Base-by-base conservation (phyloP, 1,140 invertebrate genomes). In the Spodoptera litura region DNA sequence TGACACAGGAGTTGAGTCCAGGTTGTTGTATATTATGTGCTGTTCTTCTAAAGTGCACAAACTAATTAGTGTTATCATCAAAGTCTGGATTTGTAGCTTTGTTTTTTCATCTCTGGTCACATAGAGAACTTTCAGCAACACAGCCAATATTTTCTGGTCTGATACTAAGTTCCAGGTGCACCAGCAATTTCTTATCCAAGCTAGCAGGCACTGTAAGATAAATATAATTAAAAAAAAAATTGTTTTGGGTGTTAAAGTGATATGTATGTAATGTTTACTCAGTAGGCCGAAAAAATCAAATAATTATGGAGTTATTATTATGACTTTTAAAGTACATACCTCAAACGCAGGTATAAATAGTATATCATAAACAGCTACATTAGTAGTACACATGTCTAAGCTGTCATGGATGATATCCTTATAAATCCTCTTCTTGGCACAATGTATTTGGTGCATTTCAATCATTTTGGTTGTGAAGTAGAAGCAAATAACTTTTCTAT, bases 111-210 rank as follows among this genome's bases (percentile, higher is more conserved):
- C 71, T 49, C 85, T 84, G 44, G 81, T 85, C 31, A 83, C 72
- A 80, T 87, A 89, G 53, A 91, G 80, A 15, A 89, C 64, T 84
- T 93, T 93, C 4, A 93, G 80, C n/a, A 93, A 70, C 38, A 61
- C 51, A 12, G 88, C 86, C 27, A 93, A 73, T 3, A 92, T 75
- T 59, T 88, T 89, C 35, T 90, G 79, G 71, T 91, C 87, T 27
- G 81, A 55, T 12, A 84, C 64, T n/a, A 87, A 78, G 56, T 85
- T 88, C 90, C 90, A 93, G n/a, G 87, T 80, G 77, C 88, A 89
- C 92, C 92, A 93, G 27, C 88, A 88, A 62, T 90, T 80, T 70
- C 79, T 88, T 10, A 92, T 81, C 92, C 92, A 93, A 73, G 84
- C 83, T 74, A 89, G 82, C 13, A 93, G 78, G 71, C 87, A 90